Conservation (phyloP, 2,888 invertebrate genomes). For the Villa cingulata region DNA sequence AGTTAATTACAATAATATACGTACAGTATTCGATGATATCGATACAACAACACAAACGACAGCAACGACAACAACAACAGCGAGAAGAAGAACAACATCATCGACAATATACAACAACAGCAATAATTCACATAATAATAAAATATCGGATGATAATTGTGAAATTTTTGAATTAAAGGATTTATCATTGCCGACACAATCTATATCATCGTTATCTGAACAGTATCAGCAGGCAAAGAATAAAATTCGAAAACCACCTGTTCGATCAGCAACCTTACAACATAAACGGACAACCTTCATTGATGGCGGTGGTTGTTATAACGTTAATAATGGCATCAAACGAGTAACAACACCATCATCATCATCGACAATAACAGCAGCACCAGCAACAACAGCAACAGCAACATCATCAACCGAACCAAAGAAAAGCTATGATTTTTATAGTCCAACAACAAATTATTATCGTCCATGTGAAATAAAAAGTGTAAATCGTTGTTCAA, state of each 20-base stretch:
- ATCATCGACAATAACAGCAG: too few species aligned
- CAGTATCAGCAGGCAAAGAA: not conserved
- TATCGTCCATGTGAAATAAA: conserved; percentile 23
- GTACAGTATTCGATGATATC: conserved; percentile 9
- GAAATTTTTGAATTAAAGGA: conserved; percentile 29
- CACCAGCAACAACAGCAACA: too few species aligned
- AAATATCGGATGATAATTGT: not conserved
- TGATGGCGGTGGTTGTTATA: not conserved
- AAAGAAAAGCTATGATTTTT: conserved; percentile 18
- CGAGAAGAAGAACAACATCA: too few species aligned
- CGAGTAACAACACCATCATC: conserved; percentile 7
- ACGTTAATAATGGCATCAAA: too few species aligned
- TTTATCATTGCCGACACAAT: conserved; percentile 16
- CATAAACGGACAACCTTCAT: conserved; percentile 7
- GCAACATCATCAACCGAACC: conserved; percentile 13
- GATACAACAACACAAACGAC: too few species aligned
- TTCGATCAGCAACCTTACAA: conserved; percentile 11
- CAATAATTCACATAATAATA: not conserved
- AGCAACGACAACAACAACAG: too few species aligned
- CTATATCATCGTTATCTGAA: not conserved
- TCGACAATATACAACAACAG: too few species aligned
- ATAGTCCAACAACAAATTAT: conserved; percentile 19
- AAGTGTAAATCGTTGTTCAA: conserved; percentile 27
- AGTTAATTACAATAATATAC: conserved; percentile 1
- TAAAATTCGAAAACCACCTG: conserved; percentile 14